Evolutionary conservation across 2,797 vertebrate species (phyloP).

Genomic region (Pristis pectinata): DNA sequence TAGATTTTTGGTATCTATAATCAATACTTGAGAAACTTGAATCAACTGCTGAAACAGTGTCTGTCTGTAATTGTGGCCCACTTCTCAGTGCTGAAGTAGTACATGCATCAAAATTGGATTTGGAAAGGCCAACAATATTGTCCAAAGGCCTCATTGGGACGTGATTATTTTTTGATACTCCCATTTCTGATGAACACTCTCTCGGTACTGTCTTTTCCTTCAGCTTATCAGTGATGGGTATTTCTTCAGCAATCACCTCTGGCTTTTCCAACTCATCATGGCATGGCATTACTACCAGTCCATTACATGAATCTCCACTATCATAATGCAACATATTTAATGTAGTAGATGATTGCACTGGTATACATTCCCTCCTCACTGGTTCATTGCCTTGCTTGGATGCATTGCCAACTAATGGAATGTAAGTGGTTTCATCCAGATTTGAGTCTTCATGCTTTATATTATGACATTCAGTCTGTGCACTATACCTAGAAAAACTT

Average conservation of each 20-base stretch:
- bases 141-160: background rate
- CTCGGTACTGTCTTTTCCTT: background rate
- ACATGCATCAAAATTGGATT: background rate
- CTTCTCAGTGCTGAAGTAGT: background rate
- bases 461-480: constrained; percentile 48
- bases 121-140: constrained; percentile 41
- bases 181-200: background rate
- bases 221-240: background rate
- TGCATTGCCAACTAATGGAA: constrained; percentile 57
- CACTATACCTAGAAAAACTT: constrained; percentile 42
- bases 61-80: constrained; percentile 34
- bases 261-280: background rate
- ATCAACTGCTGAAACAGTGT: constrained; percentile 41
- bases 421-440: constrained; percentile 59
- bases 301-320: background rate
- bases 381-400: constrained; percentile 44
- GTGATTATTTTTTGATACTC: background rate
- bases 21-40: constrained; percentile 57
- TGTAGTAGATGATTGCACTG: constrained; percentile 39
- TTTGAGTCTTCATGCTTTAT: constrained; percentile 49
- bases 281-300: background rate
- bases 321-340: constrained; percentile 34
- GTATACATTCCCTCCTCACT: constrained; percentile 41
- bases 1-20: constrained; percentile 57
- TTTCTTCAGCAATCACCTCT: background rate